A percentile compares a stretch with the other conserved stretches of the same genome.
These are phyloP conservation scores for Ciconia maguari DNA, from an alignment of 2,113 vertebrate genomes.

Conservation along the genomic window DNA sequence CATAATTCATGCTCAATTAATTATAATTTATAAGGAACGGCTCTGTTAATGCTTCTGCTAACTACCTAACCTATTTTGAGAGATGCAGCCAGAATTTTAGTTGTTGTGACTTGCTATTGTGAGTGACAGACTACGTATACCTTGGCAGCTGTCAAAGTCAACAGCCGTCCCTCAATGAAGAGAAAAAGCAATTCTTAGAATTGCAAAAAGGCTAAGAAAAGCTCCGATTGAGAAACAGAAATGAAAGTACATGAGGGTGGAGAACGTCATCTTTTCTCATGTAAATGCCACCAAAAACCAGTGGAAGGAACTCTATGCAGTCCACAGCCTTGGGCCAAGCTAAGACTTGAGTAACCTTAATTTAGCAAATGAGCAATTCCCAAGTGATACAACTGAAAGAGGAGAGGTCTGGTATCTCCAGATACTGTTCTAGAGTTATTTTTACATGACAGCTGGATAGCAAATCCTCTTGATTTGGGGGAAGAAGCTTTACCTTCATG, in stretches of 20 bases:
- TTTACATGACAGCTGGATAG: not conserved
- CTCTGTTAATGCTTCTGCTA: not conserved
- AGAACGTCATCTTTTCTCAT: not conserved
- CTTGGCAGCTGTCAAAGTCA: constrained; percentile 17
- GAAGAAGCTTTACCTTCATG: not conserved
- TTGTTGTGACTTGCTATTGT: not conserved
- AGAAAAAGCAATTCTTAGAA: not conserved
- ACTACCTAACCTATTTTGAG: constrained; percentile 2
- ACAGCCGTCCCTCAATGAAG: not conserved
- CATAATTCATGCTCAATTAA: constrained; percentile 31
- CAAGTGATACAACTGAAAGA: not conserved
- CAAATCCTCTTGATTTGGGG: not conserved
- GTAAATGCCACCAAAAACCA: not conserved
- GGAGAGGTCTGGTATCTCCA: not conserved
- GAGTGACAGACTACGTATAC: not conserved
- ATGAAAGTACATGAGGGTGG: not conserved
- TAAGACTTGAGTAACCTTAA: not conserved
- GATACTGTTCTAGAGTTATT: not conserved
- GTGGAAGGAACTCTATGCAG: not conserved
- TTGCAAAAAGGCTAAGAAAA: not conserved
- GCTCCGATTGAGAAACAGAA: constrained; percentile 5
- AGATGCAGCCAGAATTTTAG: not conserved
- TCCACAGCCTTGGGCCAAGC: not conserved
- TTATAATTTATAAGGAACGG: not conserved
- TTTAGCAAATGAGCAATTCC: not conserved